phyloP scores from a whole-genome alignment of 1,140 invertebrate species.

The Pemphigus obesinymphae region DNA sequence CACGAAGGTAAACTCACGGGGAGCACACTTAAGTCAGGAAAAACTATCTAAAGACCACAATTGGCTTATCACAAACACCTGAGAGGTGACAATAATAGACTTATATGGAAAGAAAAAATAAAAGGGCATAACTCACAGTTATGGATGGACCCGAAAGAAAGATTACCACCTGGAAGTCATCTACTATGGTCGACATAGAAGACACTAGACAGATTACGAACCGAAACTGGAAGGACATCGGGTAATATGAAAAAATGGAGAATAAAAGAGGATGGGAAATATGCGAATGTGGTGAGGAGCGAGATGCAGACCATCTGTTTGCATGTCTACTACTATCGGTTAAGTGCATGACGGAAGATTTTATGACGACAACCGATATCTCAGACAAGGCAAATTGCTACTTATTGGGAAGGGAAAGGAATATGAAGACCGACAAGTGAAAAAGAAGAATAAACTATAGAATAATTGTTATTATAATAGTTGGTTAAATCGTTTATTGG shows the following conservation, averaged over 20 bases:
- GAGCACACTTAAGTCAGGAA: conserved; percentile 5
- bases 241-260: not conserved
- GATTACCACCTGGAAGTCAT: not conserved
- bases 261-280: not conserved
- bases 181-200: too few species aligned
- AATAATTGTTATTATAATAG: too few species aligned
- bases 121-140: too few species aligned
- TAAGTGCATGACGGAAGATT: not conserved
- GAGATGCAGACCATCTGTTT: too few species aligned
- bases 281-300: not conserved
- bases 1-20: not conserved
- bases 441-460: not conserved
- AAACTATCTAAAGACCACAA: not conserved
- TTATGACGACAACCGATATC: not conserved
- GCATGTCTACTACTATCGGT: not conserved
- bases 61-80: not conserved
- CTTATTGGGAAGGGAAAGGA: too few species aligned
- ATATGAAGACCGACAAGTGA: not conserved
- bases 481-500: too few species aligned
- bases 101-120: too few species aligned
- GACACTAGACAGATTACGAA: too few species aligned
- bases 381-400: not conserved
- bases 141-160: not conserved
- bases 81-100: too few species aligned
- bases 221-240: not conserved